These are phyloP conservation scores for Apodemia hepburni DNA, from an alignment of 2,888 invertebrate genomes.

Conservation along the genomic window DNA sequence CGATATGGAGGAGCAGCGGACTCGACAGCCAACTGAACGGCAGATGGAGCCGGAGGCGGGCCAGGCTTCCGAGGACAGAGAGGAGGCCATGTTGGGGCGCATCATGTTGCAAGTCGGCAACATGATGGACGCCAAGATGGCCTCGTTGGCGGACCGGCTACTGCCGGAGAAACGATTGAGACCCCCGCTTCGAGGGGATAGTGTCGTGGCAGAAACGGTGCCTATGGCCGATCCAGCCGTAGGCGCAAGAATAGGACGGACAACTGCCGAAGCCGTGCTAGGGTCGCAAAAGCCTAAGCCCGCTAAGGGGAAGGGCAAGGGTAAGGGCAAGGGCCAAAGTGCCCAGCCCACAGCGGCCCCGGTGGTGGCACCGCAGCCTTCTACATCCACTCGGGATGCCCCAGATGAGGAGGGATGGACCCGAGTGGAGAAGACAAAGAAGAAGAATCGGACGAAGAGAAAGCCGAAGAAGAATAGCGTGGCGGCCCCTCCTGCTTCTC, in stretches of 20 bases:
- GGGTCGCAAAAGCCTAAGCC: too few species aligned
- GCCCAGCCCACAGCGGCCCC: background rate
- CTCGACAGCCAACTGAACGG: background rate
- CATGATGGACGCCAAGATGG: background rate
- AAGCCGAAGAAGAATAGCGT: background rate
- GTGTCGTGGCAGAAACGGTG: too few species aligned
- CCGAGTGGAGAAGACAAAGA: background rate
- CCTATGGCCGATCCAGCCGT: background rate
- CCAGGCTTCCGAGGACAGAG: background rate
- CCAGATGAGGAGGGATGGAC: too few species aligned
- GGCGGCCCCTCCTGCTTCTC: background rate
- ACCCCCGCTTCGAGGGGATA: background rate
- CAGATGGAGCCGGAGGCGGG: background rate
- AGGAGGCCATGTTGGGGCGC: background rate
- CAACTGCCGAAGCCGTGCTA: background rate
- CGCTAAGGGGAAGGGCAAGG: too few species aligned
- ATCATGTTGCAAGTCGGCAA: too few species aligned
- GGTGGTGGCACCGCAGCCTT: background rate
- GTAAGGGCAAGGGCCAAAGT: too few species aligned
- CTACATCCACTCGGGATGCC: too few species aligned
- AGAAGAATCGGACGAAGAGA: background rate
- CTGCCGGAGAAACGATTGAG: background rate
- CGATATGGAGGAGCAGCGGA: too few species aligned
- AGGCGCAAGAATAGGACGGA: background rate
- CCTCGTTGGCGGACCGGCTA: background rate